These are phyloP conservation scores for Thysanoteuthis rhombus DNA, from an alignment of 2,888 invertebrate genomes.

Conservation along the genomic window DNA sequence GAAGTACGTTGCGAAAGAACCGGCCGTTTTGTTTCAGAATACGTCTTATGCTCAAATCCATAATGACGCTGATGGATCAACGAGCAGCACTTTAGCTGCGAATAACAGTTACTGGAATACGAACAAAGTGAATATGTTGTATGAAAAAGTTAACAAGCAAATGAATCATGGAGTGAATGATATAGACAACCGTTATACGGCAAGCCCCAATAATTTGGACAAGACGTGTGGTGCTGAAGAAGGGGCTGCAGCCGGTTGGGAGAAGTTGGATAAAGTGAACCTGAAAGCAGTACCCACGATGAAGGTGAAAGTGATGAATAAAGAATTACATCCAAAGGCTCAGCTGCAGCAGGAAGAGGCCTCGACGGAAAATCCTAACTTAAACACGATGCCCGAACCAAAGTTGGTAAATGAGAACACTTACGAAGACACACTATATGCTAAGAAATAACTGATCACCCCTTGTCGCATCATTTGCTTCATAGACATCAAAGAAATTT, in stretches of 20 bases:
- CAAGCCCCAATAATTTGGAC: neutral
- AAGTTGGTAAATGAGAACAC: neutral
- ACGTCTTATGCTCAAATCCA: slow-evolving; percentile 19
- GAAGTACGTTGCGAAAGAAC: slow-evolving; percentile 14
- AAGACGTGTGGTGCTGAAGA: neutral
- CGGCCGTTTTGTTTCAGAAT: slow-evolving; percentile 24
- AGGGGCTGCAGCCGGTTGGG: slow-evolving; percentile 14
- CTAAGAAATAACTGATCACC: too few relatives aligned
- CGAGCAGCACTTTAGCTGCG: neutral
- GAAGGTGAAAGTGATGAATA: slow-evolving; percentile 18
- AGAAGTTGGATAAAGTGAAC: neutral
- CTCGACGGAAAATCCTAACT: neutral
- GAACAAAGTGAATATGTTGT: slow-evolving; percentile 1
- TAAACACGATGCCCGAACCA: neutral
- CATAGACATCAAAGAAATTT: too few relatives aligned
- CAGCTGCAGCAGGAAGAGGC: neutral
- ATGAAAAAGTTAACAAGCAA: slow-evolving; percentile 16
- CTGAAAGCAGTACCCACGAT: neutral
- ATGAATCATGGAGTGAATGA: neutral
- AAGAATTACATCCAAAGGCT: neutral
- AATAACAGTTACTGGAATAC: slow-evolving; percentile 27
- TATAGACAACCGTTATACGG: neutral
- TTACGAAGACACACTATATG: neutral
- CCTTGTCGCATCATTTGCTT: too few relatives aligned
- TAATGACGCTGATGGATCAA: neutral